Percentiles rank a stretch among this genome's conserved stretches.
These are phyloP conservation scores for Acrossocheilus wenchowensis DNA, from an alignment of 2,797 vertebrate genomes.

Conservation along the genomic window DNA sequence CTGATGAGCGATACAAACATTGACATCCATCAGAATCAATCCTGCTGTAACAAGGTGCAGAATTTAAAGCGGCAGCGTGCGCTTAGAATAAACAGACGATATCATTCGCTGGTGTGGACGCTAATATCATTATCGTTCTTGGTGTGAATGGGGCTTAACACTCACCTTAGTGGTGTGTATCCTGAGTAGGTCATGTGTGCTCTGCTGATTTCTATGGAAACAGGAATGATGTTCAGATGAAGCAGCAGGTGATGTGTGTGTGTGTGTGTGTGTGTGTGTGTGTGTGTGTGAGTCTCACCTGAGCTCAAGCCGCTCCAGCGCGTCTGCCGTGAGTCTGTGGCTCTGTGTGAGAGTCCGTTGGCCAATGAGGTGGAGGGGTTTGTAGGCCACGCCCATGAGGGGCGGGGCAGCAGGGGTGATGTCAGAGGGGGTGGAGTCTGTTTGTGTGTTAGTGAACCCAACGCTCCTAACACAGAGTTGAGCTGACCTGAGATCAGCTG, in stretches of 20 bases:
- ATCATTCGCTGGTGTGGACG: no score
- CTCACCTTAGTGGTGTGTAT: constrained; percentile 71
- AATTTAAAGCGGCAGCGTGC: no score
- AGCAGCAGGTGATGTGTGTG: background rate
- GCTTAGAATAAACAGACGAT: no score
- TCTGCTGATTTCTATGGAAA: constrained; percentile 64
- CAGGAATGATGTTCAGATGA: constrained; percentile 19
- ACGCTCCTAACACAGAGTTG: constrained; percentile 77
- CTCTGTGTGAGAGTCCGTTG: constrained; percentile 60
- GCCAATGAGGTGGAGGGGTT: constrained; percentile 1
- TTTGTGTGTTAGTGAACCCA: constrained; percentile 76
- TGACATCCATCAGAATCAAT: no score
- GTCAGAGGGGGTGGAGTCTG: constrained; percentile 52
- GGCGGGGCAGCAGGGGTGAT: constrained; percentile 23
- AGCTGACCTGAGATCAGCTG: constrained; percentile 87
- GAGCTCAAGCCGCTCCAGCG: background rate
- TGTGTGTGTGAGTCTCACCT: constrained; percentile 25
- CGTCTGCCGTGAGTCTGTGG: background rate
- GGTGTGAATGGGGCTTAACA: no score
- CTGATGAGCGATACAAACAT: no score
- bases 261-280: constrained; percentile 36
- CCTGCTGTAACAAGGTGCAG: no score
- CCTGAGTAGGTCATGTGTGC: constrained; percentile 61
- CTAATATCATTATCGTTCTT: no score
- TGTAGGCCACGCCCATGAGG: constrained; percentile 71